phyloP scores from a whole-genome alignment of 2,888 invertebrate genomes.

The Brachypterus glaber region DNA sequence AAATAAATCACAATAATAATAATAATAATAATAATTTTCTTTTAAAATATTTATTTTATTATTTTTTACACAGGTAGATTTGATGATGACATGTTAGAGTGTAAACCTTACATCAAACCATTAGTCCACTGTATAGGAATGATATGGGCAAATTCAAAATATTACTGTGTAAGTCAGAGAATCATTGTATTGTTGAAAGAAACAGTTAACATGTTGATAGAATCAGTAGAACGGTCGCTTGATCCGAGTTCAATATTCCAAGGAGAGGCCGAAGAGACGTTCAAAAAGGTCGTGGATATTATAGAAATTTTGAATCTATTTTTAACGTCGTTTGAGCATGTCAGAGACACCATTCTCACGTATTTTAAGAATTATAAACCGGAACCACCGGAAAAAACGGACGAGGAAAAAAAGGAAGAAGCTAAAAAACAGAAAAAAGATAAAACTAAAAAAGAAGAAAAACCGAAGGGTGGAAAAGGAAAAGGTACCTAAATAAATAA shows the following conservation, averaged over 20 bases:
- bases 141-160: constrained; percentile 70
- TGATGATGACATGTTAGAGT: constrained; percentile 62
- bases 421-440: too few species aligned
- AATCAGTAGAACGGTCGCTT: constrained; percentile 59
- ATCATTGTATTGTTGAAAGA: constrained; percentile 66
- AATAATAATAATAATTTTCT: too few species aligned
- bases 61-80: too few species aligned
- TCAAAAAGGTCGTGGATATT: constrained; percentile 28
- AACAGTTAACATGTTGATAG: constrained; percentile 72
- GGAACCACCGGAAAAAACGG: too few species aligned
- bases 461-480: too few species aligned
- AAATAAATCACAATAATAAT: too few species aligned
- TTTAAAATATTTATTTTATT: too few species aligned
- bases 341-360: constrained; percentile 37
- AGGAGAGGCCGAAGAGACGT: constrained; percentile 53
- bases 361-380: neutral
- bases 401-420: too few species aligned
- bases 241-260: constrained; percentile 78
- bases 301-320: constrained; percentile 31
- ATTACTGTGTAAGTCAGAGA: constrained; percentile 41
- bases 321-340: constrained; percentile 41
- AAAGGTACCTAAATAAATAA: too few species aligned
- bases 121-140: constrained; percentile 73
- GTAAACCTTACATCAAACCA: constrained; percentile 50
- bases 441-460: too few species aligned